These are phyloP conservation scores for Jacana jacana DNA, from an alignment of 2,113 vertebrate genomes.

Conservation along the genomic window DNA sequence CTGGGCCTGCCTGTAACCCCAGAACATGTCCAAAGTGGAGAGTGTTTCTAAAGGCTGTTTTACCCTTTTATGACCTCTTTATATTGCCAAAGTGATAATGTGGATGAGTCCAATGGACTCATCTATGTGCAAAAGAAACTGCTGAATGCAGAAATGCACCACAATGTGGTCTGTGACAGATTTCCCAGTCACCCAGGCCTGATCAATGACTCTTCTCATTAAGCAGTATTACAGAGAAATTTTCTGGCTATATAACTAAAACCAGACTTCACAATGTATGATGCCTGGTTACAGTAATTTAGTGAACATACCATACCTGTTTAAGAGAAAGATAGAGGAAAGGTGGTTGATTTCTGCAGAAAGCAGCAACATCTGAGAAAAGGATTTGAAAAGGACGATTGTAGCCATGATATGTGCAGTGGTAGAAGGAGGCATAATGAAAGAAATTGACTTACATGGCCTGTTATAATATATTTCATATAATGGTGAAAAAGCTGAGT, in stretches of 20 bases:
- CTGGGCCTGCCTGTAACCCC: neutral
- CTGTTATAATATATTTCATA: neutral
- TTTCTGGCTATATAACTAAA: neutral
- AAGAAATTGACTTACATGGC: neutral
- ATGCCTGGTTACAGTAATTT: neutral
- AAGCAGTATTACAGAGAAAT: neutral
- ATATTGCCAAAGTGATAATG: neutral
- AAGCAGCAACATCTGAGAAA: neutral
- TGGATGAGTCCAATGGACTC: neutral
- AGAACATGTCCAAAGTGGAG: neutral
- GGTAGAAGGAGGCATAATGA: neutral
- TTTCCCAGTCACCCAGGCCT: neutral
- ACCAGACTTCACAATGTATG: neutral
- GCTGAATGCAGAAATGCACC: neutral
- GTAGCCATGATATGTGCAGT: neutral
- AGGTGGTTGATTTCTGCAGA: neutral
- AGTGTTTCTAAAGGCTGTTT: neutral
- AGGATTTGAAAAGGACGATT: neutral
- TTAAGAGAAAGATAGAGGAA: neutral
- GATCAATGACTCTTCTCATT: neutral
- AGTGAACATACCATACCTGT: neutral
- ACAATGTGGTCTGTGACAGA: accelerated
- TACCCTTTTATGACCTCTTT: neutral
- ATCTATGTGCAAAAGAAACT: neutral
- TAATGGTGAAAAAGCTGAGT: constrained; percentile 3